Percentiles rank a stretch among this genome's conserved stretches.
These are phyloP conservation scores for Avahi laniger DNA, from an alignment of 2,797 vertebrate genomes.

Conservation along the genomic window DNA sequence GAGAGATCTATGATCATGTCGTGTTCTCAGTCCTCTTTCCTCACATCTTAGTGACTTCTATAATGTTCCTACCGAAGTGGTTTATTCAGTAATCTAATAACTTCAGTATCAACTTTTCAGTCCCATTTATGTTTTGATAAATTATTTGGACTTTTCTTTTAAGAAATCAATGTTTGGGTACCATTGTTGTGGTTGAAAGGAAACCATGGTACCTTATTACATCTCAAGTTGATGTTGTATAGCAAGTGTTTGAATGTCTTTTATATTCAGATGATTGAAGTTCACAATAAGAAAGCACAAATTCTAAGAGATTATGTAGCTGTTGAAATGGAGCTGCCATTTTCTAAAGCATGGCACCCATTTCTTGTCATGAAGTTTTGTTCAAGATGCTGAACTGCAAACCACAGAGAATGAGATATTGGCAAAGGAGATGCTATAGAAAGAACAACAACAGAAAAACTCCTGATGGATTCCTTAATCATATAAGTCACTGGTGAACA, in stretches of 20 bases:
- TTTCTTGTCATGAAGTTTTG: constrained; percentile 73
- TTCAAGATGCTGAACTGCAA: constrained; percentile 54
- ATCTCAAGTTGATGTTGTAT: constrained; percentile 55
- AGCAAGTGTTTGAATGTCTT: constrained; percentile 60
- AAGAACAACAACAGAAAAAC: constrained; percentile 80
- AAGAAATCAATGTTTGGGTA: constrained; percentile 53
- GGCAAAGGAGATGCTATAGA: constrained; percentile 67
- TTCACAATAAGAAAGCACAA: constrained; percentile 66
- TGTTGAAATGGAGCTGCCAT: constrained; percentile 61
- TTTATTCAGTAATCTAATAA: constrained; percentile 3
- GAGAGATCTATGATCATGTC: background rate
- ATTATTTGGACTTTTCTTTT: constrained; percentile 43
- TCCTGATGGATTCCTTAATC: constrained; percentile 90
- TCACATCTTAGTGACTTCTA: background rate
- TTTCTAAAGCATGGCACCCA: constrained; percentile 66
- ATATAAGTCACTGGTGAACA: constrained; percentile 83
- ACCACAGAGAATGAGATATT: constrained; percentile 60
- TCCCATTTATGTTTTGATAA: constrained; percentile 32
- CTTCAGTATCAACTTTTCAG: background rate
- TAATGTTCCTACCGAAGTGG: background rate
- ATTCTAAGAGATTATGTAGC: constrained; percentile 62
- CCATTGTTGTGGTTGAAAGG: constrained; percentile 49
- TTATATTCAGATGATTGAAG: constrained; percentile 68
- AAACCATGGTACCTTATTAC: constrained; percentile 58
- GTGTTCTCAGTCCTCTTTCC: background rate